phyloP scores from a whole-genome alignment of 35 echinoderm and acorn worm species.

The Strongylocentrotus purpuratus region DNA sequence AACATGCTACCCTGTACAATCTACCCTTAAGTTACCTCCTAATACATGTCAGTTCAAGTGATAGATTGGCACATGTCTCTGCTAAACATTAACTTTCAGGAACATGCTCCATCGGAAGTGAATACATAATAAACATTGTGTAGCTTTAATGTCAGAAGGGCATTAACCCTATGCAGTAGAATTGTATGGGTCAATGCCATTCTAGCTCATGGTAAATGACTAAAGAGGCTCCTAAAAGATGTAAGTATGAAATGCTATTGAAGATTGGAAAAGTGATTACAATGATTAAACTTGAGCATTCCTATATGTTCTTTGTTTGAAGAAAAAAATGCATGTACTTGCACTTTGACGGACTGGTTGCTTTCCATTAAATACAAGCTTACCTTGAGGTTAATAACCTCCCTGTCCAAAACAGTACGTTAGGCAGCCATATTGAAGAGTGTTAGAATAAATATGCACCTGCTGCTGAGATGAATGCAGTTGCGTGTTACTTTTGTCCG shows the following conservation, averaged over 20 bases:
- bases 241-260: neutral
- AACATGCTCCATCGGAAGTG: neutral
- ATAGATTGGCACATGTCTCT: neutral
- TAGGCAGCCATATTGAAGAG: neutral
- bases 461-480: neutral
- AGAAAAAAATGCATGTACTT: neutral
- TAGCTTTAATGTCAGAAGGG: neutral
- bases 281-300: neutral
- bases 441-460: neutral
- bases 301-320: neutral
- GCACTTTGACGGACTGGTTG: neutral
- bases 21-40: neutral
- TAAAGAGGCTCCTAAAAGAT: neutral
- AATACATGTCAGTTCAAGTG: too few relatives aligned
- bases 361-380: neutral
- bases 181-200: neutral
- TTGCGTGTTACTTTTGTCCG: neutral
- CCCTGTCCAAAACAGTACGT: neutral
- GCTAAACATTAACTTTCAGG: neutral
- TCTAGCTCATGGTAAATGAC: neutral
- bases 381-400: neutral
- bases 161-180: too few relatives aligned
- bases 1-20: neutral
- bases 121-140: neutral
- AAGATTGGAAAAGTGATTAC: too few relatives aligned